These are phyloP conservation scores for Chloroclysta siterata DNA, from an alignment of 2,888 invertebrate species.

Conservation along the genomic window DNA sequence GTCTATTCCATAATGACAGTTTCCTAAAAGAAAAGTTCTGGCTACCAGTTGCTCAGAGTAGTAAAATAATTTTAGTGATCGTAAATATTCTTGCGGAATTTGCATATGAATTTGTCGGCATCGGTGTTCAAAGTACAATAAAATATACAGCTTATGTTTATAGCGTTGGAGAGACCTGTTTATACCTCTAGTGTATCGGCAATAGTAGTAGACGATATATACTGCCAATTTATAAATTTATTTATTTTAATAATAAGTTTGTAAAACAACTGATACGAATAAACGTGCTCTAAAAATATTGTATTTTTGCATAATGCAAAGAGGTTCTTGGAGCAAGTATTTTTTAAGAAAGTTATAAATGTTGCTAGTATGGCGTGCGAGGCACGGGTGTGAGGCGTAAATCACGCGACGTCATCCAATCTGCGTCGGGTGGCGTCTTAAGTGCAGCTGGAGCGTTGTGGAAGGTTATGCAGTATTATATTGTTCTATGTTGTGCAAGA, in stretches of 20 bases:
- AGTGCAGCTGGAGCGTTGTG: conserved; percentile 42
- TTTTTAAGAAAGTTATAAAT: conserved; percentile 39
- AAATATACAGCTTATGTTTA: neutral
- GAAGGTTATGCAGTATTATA: conserved; percentile 13
- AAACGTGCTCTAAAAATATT: conserved; percentile 4
- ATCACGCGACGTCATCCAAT: conserved; percentile 56
- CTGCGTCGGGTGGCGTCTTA: conserved; percentile 52
- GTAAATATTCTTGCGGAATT: conserved; percentile 18
- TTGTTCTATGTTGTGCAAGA: neutral
- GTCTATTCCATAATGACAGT: conserved; percentile 16
- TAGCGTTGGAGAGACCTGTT: neutral
- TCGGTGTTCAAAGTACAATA: conserved; percentile 2
- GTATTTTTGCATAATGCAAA: conserved; percentile 10
- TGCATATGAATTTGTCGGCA: conserved; percentile 13
- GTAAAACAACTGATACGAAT: too few relatives aligned
- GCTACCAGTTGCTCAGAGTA: conserved; percentile 27
- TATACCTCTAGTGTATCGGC: neutral
- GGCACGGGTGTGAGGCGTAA: conserved; percentile 45
- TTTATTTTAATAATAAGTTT: too few relatives aligned
- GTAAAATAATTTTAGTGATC: conserved; percentile 22
- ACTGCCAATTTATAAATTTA: neutral
- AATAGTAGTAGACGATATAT: neutral
- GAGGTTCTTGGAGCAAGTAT: conserved; percentile 45
- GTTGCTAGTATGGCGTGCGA: conserved; percentile 29
- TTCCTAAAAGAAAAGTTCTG: conserved; percentile 20